Base-by-base conservation (phyloP, 2,888 invertebrate genomes). In the Timema cristinae region DNA sequence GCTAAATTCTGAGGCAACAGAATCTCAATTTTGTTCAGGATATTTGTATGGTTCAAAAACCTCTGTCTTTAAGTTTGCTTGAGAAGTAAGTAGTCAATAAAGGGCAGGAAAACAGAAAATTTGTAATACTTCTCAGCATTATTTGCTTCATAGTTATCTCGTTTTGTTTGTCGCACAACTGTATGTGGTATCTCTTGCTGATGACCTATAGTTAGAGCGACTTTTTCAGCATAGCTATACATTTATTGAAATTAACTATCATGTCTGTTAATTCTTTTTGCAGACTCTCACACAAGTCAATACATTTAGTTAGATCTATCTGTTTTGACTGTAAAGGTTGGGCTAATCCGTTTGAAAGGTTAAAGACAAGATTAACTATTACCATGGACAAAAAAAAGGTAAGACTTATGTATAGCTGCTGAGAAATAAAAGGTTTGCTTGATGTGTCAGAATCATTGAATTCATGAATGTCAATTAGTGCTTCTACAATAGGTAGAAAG, bases 21-120 rank as follows among this genome's bases (percentile, higher is more conserved):
- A 59, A 59, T 59, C n/a, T 59, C n/a, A 59, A 59, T 59, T 59
- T 59, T 7, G 59, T 10, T 59, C 59, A 5, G 32, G 32, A 32
- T 32, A 32, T 4, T 9, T 63, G 7, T 47, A 63, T 63, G 47
- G 63, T 63, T 63, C 32, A 9, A 63, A 32, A 63, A 63, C 47
- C 47, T n/a, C n/a, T 63, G n/a, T 63, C 47, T n/a, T 63, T 32
- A 32, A 32, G 48, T 63, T 47, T 16, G 63, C 47, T 63, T 63
- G 63, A 63, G 47, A 32, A 47, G 47, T n/a, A n/a, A n/a, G n/a
- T 15, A 63, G 47, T 63, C 63, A 32, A 63, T 16, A 63, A 63
- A 63, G 63, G 63, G 63, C 63, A 63, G 47, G 63, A 63, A 63
- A 32, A 63, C 63, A 1, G 63, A 63, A 47, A 63, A 32, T 63